Base-by-base conservation (phyloP, 2,113 vertebrate genomes). In the Pionites leucogaster region DNA sequence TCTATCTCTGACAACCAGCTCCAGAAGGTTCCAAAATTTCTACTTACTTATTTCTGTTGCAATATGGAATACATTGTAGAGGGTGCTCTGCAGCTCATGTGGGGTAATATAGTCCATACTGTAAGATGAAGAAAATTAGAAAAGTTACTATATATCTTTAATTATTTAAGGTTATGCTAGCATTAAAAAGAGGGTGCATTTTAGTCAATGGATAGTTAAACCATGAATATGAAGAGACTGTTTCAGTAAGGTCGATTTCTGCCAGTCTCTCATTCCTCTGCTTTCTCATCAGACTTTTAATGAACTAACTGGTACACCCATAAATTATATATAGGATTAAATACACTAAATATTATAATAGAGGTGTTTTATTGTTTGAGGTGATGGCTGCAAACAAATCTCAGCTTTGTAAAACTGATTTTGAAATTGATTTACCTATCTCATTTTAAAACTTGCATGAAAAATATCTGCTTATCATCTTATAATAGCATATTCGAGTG, bases 391-490 rank as follows among this genome's bases (percentile, higher is more conserved):
- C 90, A 86, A 97, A 95, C 35, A 88, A 91, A 90, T 70, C 72
- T 80, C 74, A 91, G 37, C 28, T 93, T 65, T 50, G 14, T 75
- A 95, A 96, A 86, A 37, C n/a, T 93, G 52, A 64, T 41, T 64
- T 93, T 65, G 82, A 90, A 92, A 93, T 75, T 57, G 19, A 90
- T 95, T 90, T 91, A 84, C n/a, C 35, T 79, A 60, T 78, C 39
- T 94, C 42, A 88, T 91, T 94, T 90, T 70, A 33, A 80, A 80
- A 93, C 19, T 76, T 44, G 19, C 46, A 63, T 59, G 70, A 67
- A 80, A 94, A 94, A 90, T 77, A 74, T 29, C 63, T 85, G 53
- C 64, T 92, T 94, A 67, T 80, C 49, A 81, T 67, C 44, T 76
- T n/a, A 86, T 64, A 87, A 76, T 35, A 96, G 31, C 39, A 39